These are phyloP conservation scores for Cliona cf. orientalis DNA, from an alignment of 37 sponge, comb jelly and placozoan species.

Conservation along the genomic window DNA sequence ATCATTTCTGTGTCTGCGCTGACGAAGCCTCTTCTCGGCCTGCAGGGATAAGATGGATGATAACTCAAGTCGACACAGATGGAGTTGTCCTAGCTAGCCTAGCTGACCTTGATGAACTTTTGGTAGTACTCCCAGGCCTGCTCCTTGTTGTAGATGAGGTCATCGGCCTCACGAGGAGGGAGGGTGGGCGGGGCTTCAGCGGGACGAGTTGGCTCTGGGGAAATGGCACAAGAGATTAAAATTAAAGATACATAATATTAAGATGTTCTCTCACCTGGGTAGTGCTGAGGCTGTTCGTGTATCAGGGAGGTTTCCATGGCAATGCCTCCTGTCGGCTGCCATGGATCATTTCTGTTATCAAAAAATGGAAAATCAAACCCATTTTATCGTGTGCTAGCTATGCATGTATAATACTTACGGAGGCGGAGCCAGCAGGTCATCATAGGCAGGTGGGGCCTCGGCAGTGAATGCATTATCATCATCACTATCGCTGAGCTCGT, in stretches of 20 bases:
- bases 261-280: neutral
- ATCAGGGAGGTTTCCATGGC: neutral
- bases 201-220: neutral
- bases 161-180: neutral
- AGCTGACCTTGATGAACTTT: slow-evolving; percentile 60
- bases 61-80: too few species aligned
- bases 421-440: too few species aligned
- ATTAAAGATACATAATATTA: neutral
- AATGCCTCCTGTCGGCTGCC: neutral
- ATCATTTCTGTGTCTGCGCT: slow-evolving; percentile 24
- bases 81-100: too few species aligned
- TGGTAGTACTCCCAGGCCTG: slow-evolving; percentile 62
- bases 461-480: slow-evolving; percentile 52
- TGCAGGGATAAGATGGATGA: too few species aligned
- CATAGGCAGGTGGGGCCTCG: slow-evolving; percentile 69
- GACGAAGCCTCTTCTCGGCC: slow-evolving; percentile 52
- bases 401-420: neutral
- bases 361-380: neutral
- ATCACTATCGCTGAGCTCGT: slow-evolving; percentile 44
- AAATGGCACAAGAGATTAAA: neutral
- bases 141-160: slow-evolving; percentile 54
- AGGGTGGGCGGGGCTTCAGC: neutral
- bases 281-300: too few species aligned
- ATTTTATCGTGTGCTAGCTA: neutral
- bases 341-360: neutral